phyloP scores from a whole-genome alignment of 2,888 invertebrate species.

The Dinocampus coccinellae region DNA sequence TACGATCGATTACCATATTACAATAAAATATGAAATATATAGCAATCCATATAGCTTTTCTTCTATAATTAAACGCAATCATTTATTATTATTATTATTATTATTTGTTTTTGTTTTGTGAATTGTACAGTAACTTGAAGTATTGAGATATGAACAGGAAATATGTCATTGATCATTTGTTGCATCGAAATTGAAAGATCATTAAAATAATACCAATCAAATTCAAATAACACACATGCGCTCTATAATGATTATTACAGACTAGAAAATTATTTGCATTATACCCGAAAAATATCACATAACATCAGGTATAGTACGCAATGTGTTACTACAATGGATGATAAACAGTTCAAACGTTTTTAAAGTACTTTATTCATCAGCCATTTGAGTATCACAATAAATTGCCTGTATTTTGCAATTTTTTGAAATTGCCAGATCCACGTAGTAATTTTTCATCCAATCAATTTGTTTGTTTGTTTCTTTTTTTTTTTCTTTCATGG shows the following conservation, averaged over 20 bases:
- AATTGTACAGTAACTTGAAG: constrained; percentile 18
- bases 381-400: constrained; percentile 27
- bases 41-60: background rate
- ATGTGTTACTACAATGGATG: background rate
- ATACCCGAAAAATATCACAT: constrained; percentile 27
- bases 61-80: constrained; percentile 14
- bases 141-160: constrained; percentile 2
- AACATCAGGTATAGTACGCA: constrained; percentile 20
- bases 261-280: constrained; percentile 31
- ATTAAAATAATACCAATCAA: constrained; percentile 18
- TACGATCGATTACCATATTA: constrained; percentile 29
- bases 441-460: background rate
- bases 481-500: background rate
- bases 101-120: constrained; percentile 15
- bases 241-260: constrained; percentile 29
- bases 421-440: background rate
- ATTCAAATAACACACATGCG: constrained; percentile 12
- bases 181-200: constrained; percentile 13
- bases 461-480: background rate
- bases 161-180: constrained; percentile 12
- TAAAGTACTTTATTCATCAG: constrained; percentile 28
- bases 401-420: constrained; percentile 1
- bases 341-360: background rate
- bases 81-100: constrained; percentile 19
- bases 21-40: constrained; percentile 37